These are phyloP conservation scores for Drosophila mettleri DNA, from an alignment of 2,888 invertebrate genomes.

Conservation along the genomic window DNA sequence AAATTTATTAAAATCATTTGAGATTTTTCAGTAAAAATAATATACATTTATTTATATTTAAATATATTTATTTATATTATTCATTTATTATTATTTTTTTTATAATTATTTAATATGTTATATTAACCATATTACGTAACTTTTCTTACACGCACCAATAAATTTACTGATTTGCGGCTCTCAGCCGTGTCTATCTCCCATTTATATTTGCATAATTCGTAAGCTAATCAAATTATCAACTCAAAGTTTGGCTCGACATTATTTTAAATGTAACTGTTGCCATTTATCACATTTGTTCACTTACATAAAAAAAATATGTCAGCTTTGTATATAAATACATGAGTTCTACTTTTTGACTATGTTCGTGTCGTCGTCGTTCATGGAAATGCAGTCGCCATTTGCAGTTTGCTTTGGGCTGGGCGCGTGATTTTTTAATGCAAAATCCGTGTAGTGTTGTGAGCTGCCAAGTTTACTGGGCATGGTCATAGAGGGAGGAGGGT, in stretches of 20 bases:
- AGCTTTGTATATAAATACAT: constrained; percentile 4
- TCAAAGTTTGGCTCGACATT: neutral
- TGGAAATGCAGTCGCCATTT: constrained; percentile 12
- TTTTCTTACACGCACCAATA: neutral
- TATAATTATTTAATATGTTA: too few species aligned
- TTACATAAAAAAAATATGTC: neutral
- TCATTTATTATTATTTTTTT: too few species aligned
- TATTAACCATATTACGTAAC: too few species aligned
- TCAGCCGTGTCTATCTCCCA: neutral
- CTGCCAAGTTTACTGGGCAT: neutral
- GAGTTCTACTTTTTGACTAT: constrained; percentile 20
- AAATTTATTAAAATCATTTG: too few species aligned
- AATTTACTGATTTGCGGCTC: too few species aligned
- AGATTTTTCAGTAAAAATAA: too few species aligned
- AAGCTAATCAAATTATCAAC: constrained; percentile 10
- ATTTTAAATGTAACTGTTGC: constrained; percentile 1
- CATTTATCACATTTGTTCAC: constrained; percentile 61
- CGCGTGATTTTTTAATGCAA: constrained; percentile 68
- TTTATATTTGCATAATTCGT: neutral
- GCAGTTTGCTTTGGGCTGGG: constrained; percentile 16
- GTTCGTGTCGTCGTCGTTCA: neutral
- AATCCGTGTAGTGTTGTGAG: constrained; percentile 59
- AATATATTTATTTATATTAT: too few species aligned
- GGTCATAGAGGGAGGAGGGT: too few species aligned
- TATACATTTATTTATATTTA: too few species aligned